Conservation (phyloP, 2,797 vertebrate species). For the Enteromius afrohamiltoni region DNA sequence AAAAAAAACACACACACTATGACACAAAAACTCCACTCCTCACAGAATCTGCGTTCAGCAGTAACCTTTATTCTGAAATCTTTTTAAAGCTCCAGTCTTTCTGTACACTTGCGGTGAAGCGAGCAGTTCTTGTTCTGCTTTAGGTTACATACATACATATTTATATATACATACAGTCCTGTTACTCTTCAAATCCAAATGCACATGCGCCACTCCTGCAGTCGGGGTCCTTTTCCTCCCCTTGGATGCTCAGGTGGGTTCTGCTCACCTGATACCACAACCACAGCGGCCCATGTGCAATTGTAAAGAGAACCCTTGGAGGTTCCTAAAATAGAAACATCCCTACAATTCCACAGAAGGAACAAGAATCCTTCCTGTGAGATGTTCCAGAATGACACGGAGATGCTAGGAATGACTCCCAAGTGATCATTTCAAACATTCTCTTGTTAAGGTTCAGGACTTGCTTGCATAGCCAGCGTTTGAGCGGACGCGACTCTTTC, state of each 20-base stretch:
- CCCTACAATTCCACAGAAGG: constrained; percentile 2
- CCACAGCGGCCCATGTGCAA: constrained; percentile 15
- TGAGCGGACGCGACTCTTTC: constrained; percentile 60
- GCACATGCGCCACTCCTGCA: constrained; percentile 14
- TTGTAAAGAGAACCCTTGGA: constrained; percentile 22
- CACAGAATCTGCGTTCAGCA: constrained; percentile 65
- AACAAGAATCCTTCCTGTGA: constrained; percentile 11
- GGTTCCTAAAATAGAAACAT: constrained; percentile 4
- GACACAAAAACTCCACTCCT: constrained; percentile 57
- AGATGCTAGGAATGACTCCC: constrained; percentile 24
- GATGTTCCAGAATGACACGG: constrained; percentile 27
- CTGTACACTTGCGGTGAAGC: constrained; percentile 72
- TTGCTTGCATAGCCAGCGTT: constrained; percentile 65
- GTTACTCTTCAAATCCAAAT: constrained; percentile 57
- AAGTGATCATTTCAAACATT: background rate
- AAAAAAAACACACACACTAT: constrained; percentile 19
- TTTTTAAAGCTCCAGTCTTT: constrained; percentile 67
- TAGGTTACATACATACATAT: constrained; percentile 52
- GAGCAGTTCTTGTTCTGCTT: constrained; percentile 61
- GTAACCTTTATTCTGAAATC: constrained; percentile 75
- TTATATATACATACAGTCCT: constrained; percentile 53
- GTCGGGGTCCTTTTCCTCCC: background rate
- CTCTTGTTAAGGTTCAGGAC: constrained; percentile 62
- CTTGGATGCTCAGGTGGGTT: background rate
- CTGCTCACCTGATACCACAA: background rate